A percentile compares a stretch with the other conserved stretches of the same genome.
These are phyloP conservation scores for Sula dactylatra DNA, from an alignment of 2,113 vertebrate genomes.

Conservation along the genomic window DNA sequence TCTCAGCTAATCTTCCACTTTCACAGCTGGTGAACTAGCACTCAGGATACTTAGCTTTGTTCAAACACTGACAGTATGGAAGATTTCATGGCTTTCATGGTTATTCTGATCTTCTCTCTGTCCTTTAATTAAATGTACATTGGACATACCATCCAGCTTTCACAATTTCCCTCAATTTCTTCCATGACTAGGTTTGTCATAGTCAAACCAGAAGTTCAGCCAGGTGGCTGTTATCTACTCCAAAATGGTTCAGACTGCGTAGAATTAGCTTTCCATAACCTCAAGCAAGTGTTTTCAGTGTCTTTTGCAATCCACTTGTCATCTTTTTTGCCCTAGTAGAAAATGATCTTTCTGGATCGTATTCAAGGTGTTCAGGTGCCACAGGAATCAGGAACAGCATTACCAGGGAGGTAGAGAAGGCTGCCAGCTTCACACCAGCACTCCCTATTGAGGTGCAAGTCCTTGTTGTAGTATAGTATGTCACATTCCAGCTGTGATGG, in stretches of 20 bases:
- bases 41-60: not conserved
- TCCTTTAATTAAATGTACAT: not conserved
- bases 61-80: not conserved
- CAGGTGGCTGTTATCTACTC: not conserved
- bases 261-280: not conserved
- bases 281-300: not conserved
- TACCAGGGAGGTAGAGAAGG: not conserved
- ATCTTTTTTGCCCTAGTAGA: not conserved
- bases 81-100: not conserved
- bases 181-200: not conserved
- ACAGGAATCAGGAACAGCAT: not conserved
- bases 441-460: not conserved
- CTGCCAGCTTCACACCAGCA: not conserved
- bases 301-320: not conserved
- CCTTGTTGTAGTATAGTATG: not conserved
- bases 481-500: not conserved
- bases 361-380: not conserved
- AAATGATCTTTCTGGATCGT: not conserved
- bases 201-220: not conserved
- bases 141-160: not conserved
- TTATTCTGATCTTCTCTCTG: not conserved
- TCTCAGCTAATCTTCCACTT: not conserved
- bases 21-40: not conserved
- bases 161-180: not conserved
- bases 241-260: not conserved